Conservation (phyloP, 2,888 invertebrate species). For the Eurytoma californica region DNA sequence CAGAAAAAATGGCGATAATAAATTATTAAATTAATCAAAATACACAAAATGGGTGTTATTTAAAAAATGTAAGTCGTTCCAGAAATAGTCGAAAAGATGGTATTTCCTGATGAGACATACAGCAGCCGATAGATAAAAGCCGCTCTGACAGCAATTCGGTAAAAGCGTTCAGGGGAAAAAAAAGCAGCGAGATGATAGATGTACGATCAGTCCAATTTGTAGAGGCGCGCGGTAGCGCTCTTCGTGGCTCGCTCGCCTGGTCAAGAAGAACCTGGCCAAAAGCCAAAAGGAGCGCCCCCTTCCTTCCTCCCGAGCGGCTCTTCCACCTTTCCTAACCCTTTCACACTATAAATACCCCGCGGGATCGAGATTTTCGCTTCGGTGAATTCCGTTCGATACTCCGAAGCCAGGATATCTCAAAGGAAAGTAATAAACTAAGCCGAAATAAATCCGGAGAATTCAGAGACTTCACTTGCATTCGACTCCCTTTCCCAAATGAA, state of each 20-base stretch:
- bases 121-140: slow-evolving; percentile 16
- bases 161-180: neutral
- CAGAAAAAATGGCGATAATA: too few relatives aligned
- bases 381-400: slow-evolving; percentile 50
- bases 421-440: slow-evolving; percentile 47
- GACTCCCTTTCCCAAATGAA: slow-evolving; percentile 21
- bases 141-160: neutral
- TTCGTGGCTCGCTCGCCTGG: slow-evolving; percentile 6
- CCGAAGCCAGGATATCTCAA: slow-evolving; percentile 35
- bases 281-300: slow-evolving; percentile 7
- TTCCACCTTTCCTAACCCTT: slow-evolving; percentile 40
- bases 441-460: slow-evolving; percentile 38
- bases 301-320: slow-evolving; percentile 26
- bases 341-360: slow-evolving; percentile 53
- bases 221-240: slow-evolving; percentile 7
- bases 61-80: neutral
- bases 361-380: slow-evolving; percentile 54
- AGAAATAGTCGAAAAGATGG: neutral
- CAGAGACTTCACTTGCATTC: slow-evolving; percentile 37
- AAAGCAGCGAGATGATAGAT: slow-evolving; percentile 35
- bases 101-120: neutral
- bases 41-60: too few relatives aligned
- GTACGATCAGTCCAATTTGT: slow-evolving; percentile 48
- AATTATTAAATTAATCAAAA: too few relatives aligned
- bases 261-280: slow-evolving; percentile 33